These are phyloP conservation scores for Haemorhous mexicanus DNA, from an alignment of 2,113 vertebrate genomes.

Conservation along the genomic window DNA sequence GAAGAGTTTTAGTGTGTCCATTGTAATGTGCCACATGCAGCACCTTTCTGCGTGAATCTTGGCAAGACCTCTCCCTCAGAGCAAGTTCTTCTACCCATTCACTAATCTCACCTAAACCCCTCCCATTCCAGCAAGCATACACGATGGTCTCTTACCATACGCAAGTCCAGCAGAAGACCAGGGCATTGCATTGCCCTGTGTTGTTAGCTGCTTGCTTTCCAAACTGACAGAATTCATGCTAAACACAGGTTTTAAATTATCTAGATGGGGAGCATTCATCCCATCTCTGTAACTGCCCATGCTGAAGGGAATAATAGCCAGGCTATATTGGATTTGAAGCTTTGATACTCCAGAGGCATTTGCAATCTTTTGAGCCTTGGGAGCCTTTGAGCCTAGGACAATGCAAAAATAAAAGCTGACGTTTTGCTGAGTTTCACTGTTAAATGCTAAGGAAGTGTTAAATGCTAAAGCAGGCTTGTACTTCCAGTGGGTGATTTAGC, in stretches of 20 bases:
- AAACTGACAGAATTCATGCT: background rate
- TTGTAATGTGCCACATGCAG: background rate
- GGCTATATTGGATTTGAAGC: background rate
- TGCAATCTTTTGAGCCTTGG: background rate
- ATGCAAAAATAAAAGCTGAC: background rate
- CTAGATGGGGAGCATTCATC: background rate
- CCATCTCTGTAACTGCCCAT: background rate
- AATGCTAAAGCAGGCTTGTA: background rate
- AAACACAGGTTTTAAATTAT: background rate
- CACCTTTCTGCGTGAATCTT: background rate
- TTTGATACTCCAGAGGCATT: conserved; percentile 11
- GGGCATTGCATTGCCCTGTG: background rate
- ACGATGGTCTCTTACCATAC: background rate
- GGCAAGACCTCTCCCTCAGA: background rate
- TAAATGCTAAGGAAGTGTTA: conserved; percentile 25
- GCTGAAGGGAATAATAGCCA: background rate
- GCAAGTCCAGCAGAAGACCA: background rate
- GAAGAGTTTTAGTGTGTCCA: background rate
- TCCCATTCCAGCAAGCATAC: background rate
- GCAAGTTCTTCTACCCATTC: background rate
- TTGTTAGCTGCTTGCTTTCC: background rate
- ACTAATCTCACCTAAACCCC: background rate
- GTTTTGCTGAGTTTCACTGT: background rate
- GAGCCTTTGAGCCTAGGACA: background rate
- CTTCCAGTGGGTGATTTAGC: conserved; percentile 4